These are phyloP conservation scores for Perca fluviatilis DNA, from an alignment of 2,113 vertebrate species.

Conservation along the genomic window DNA sequence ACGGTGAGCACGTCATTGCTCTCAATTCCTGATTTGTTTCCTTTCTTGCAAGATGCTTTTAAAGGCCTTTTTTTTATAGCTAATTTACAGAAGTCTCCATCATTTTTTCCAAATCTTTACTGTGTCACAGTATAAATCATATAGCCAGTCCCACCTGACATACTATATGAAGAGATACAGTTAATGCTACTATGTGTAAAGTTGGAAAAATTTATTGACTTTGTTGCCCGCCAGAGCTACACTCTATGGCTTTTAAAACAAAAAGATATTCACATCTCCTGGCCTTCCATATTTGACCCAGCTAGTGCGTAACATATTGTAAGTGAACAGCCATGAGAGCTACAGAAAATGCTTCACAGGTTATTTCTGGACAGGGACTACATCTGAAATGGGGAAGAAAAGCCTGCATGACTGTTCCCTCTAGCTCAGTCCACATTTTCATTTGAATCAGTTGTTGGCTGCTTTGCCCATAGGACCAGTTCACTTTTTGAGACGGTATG, in stretches of 20 bases:
- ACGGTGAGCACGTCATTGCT: neutral
- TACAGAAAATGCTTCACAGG: slow-evolving; percentile 9
- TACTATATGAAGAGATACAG: neutral
- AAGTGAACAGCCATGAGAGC: slow-evolving; percentile 12
- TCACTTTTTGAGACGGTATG: slow-evolving; percentile 24
- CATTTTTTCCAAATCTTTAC: neutral
- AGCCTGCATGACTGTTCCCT: slow-evolving; percentile 36
- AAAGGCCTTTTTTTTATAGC: neutral
- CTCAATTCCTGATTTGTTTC: slow-evolving; percentile 8
- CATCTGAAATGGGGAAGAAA: slow-evolving; percentile 44
- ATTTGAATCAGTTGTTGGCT: slow-evolving; percentile 40
- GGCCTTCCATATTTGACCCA: neutral
- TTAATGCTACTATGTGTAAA: neutral
- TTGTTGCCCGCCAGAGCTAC: neutral
- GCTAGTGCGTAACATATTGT: neutral
- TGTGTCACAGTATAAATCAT: neutral
- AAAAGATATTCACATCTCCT: neutral
- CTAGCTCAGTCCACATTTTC: slow-evolving; percentile 36
- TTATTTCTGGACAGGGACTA: slow-evolving; percentile 37
- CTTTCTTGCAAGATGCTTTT: neutral
- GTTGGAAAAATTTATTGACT: neutral
- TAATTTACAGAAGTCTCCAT: neutral
- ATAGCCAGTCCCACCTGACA: neutral
- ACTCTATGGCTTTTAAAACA: neutral
- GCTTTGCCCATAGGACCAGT: slow-evolving; percentile 37